A percentile compares a stretch with the other conserved stretches of the same genome.
These are phyloP conservation scores for Margaritifera margaritifera DNA, from an alignment of 2,888 invertebrate species.

Conservation along the genomic window DNA sequence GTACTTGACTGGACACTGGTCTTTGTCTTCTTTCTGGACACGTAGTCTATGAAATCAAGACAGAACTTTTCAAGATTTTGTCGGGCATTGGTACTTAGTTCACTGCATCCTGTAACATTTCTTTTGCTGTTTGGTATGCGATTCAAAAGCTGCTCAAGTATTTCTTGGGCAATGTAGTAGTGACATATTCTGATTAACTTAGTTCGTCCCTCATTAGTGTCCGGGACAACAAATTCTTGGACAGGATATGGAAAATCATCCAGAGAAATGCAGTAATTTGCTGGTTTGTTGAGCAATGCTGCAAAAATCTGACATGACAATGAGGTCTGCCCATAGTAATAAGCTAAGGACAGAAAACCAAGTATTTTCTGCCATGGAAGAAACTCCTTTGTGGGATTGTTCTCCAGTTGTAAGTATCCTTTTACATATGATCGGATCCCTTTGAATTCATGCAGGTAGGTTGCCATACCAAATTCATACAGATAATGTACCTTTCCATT, in stretches of 20 bases:
- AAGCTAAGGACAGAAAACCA: conserved; percentile 35
- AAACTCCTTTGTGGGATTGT: conserved; percentile 14
- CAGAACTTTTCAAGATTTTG: conserved; percentile 29
- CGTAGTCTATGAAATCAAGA: conserved; percentile 36
- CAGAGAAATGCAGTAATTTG: conserved; percentile 20
- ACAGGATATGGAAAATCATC: conserved; percentile 32
- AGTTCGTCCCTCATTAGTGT: conserved; percentile 19
- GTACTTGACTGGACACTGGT: conserved; percentile 11
- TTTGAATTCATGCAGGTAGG: conserved; percentile 32
- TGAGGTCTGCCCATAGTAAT: conserved; percentile 40
- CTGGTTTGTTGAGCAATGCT: conserved; percentile 18
- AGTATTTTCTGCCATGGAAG: conserved; percentile 30
- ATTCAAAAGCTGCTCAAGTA: conserved; percentile 31
- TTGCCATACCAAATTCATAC: conserved; percentile 44
- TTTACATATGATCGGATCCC: conserved; percentile 38
- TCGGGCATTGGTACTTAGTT: conserved; percentile 28
- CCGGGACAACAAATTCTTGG: conserved; percentile 28
- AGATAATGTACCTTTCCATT: conserved; percentile 17
- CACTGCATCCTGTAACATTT: background rate
- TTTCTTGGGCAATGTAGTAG: conserved; percentile 44
- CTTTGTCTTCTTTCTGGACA: conserved; percentile 30
- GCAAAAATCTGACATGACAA: conserved; percentile 41
- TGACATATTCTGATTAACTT: conserved; percentile 37
- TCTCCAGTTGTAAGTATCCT: conserved; percentile 32
- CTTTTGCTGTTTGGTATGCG: conserved; percentile 4